A percentile compares a stretch with the other conserved stretches of the same genome.
Evolutionary conservation across 2,888 invertebrate genomes (phyloP).

Genomic region (Rhagophthalmus giganteus): DNA sequence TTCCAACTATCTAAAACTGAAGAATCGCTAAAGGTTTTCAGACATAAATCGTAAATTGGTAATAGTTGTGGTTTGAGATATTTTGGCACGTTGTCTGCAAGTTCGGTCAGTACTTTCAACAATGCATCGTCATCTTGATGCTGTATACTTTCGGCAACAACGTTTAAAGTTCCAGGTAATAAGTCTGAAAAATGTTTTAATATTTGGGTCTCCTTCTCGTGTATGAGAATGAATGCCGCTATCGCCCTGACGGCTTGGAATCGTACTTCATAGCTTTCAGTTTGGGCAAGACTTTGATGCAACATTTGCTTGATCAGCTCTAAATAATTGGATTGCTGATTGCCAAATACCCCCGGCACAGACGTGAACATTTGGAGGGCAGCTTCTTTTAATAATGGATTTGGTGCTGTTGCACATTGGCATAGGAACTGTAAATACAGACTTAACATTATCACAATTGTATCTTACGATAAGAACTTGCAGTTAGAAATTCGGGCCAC

Average conservation of each 20-base stretch:
- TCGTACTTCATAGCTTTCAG: conserved; percentile 72
- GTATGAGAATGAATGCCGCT: conserved; percentile 85
- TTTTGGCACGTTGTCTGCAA: conserved; percentile 92
- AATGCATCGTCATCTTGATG: conserved; percentile 87
- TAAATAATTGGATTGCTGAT: conserved; percentile 88
- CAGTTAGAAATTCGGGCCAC: conserved; percentile 93
- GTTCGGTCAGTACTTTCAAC: conserved; percentile 89
- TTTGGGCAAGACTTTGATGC: conserved; percentile 71
- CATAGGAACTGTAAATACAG: conserved; percentile 71
- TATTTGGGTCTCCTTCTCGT: conserved; percentile 91
- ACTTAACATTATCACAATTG: not conserved
- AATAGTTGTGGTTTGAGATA: conserved; percentile 86
- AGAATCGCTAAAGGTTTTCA: conserved; percentile 77
- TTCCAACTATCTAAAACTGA: conserved; percentile 81
- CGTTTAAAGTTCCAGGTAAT: conserved; percentile 75
- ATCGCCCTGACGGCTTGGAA: conserved; percentile 83
- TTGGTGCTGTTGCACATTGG: conserved; percentile 86
- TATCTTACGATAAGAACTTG: conserved; percentile 34
- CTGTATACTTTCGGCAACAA: conserved; percentile 79
- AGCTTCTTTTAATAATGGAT: conserved; percentile 84
- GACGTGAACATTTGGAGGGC: conserved; percentile 93
- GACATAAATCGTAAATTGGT: conserved; percentile 82
- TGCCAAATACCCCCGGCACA: conserved; percentile 96
- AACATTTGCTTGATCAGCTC: conserved; percentile 95
- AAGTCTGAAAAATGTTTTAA: conserved; percentile 88